phyloP scores from a whole-genome alignment of 2,888 invertebrate genomes.

The Incurvaria masculella region DNA sequence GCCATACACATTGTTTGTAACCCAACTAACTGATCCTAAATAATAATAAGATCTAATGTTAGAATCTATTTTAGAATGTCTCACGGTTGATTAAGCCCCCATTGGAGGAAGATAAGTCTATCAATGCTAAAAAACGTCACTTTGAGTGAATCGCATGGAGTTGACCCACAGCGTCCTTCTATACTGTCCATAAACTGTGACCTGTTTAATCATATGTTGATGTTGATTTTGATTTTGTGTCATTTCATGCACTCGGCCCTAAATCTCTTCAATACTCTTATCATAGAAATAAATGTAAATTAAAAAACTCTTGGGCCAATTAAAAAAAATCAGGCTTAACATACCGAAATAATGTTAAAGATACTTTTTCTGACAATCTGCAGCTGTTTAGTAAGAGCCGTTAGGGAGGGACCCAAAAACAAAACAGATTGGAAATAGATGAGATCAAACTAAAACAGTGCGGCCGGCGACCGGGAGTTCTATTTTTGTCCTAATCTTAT shows the following conservation, averaged over 20 bases:
- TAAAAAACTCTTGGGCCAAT: background rate
- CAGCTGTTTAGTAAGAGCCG: background rate
- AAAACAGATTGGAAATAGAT: background rate
- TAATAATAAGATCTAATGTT: background rate
- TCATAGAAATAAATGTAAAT: background rate
- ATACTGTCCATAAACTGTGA: too few relatives aligned
- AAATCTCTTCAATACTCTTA: too few relatives aligned
- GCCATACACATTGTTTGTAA: background rate
- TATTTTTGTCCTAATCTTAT: slow-evolving; percentile 1
- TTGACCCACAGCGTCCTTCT: slow-evolving; percentile 14
- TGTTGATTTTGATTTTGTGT: too few relatives aligned
- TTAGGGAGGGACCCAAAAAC: background rate
- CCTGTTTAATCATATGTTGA: too few relatives aligned
- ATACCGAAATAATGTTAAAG: background rate
- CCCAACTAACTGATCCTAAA: background rate
- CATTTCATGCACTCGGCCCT: too few relatives aligned
- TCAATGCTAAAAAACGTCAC: too few relatives aligned
- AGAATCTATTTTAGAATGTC: background rate
- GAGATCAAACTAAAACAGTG: background rate
- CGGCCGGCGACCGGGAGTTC: background rate
- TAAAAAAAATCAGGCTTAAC: background rate
- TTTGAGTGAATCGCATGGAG: slow-evolving; percentile 10
- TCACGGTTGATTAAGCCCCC: background rate
- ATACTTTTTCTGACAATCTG: background rate
- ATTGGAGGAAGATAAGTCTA: background rate